Conservation (phyloP, 2,888 invertebrate species). For the Ennomos erosarius region DNA sequence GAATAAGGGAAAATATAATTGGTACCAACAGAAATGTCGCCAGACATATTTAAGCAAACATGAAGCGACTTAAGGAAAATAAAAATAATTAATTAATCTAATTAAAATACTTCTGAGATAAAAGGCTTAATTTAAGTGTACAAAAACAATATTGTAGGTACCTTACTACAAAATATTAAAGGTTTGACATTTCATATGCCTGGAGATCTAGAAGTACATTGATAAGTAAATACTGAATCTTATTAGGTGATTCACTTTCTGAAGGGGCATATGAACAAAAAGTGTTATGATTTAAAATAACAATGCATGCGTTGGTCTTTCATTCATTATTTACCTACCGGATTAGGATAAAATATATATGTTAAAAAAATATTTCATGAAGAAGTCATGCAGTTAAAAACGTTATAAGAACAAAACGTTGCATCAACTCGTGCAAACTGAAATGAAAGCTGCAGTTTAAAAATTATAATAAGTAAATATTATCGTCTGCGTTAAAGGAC, state of each 20-base stretch:
- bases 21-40: constrained; percentile 56
- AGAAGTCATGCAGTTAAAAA: too few species aligned
- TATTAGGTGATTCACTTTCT: not conserved
- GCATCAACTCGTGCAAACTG: constrained; percentile 8
- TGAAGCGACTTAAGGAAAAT: constrained; percentile 47
- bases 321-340: too few species aligned
- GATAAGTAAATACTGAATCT: not conserved
- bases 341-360: too few species aligned
- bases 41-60: constrained; percentile 56
- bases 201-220: not conserved
- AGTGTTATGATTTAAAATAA: not conserved
- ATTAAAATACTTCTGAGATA: constrained; percentile 12
- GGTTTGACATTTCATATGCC: constrained; percentile 1
- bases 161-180: too few species aligned
- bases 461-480: constrained; percentile 12
- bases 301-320: too few species aligned
- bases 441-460: constrained; percentile 6
- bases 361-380: too few species aligned
- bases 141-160: not conserved
- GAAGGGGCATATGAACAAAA: not conserved
- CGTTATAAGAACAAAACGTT: not conserved
- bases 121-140: constrained; percentile 1
- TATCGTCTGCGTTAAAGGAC: constrained; percentile 18
- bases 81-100: constrained; percentile 12
- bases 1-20: constrained; percentile 17